Conservation (phyloP, 2,113 vertebrate species). For the Eubucco bourcierii region DNA sequence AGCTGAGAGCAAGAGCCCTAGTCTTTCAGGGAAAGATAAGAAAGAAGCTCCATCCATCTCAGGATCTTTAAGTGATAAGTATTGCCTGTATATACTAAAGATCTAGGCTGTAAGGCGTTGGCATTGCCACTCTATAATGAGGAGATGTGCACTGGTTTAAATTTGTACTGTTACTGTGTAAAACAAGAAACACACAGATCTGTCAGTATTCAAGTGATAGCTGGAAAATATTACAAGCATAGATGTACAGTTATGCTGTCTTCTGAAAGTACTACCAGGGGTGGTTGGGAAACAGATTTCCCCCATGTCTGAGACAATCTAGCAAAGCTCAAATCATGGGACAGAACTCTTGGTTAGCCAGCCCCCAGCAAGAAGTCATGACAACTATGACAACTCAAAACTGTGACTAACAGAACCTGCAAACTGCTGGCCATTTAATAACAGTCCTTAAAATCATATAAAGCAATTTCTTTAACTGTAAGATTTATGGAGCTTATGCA, state of each 20-base stretch:
- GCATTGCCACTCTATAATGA: background rate
- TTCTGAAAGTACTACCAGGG: background rate
- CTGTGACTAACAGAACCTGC: background rate
- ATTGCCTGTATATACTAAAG: background rate
- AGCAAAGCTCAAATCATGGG: background rate
- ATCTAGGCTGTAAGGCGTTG: rapidly evolving
- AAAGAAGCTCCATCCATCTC: background rate
- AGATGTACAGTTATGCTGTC: background rate
- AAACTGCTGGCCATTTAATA: slow-evolving; percentile 5
- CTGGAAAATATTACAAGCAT: background rate
- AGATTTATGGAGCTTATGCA: slow-evolving; percentile 18
- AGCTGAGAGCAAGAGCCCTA: background rate
- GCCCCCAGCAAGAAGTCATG: background rate
- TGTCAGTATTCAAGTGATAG: background rate
- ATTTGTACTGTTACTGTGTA: background rate
- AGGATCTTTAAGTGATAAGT: background rate
- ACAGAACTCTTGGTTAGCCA: background rate
- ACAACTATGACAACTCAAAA: background rate
- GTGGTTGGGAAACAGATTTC: background rate
- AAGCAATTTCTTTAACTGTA: slow-evolving; percentile 17
- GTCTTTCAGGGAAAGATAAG: background rate
- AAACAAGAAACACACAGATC: background rate
- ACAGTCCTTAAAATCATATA: slow-evolving; percentile 12
- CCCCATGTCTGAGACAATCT: background rate
- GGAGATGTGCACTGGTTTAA: background rate